These are phyloP conservation scores for rabbit (Oryctolagus cuniculus) DNA, from an alignment of 2,113 vertebrate genomes.

Conservation along the genomic window DNA sequence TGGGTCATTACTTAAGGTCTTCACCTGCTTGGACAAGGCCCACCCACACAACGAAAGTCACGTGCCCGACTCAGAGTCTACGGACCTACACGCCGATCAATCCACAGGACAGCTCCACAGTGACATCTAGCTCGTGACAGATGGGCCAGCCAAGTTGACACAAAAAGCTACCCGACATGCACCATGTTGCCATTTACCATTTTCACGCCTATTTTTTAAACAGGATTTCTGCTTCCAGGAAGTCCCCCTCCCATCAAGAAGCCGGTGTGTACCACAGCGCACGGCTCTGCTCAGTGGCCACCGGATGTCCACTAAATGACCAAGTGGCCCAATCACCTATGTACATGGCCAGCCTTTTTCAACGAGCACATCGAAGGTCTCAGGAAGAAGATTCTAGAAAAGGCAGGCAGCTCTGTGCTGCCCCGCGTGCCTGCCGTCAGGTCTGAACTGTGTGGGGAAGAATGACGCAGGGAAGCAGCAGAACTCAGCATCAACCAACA, in stretches of 20 bases:
- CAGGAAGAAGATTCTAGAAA: slow-evolving; percentile 12
- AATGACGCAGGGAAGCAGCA: background rate
- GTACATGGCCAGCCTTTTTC: background rate
- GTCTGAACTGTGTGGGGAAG: background rate
- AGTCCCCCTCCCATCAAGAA: background rate
- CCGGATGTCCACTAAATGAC: background rate
- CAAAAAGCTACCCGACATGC: background rate
- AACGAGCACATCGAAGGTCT: slow-evolving; percentile 35
- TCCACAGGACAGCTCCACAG: background rate
- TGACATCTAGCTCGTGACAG: background rate
- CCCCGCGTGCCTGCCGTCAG: background rate
- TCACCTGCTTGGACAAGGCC: too few relatives aligned
- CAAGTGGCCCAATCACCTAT: background rate
- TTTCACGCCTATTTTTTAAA: background rate
- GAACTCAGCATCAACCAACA: background rate
- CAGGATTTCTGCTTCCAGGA: background rate
- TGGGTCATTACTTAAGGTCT: background rate
- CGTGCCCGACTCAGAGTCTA: background rate
- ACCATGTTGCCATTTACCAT: background rate
- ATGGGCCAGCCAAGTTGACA: background rate
- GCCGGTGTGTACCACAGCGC: too few relatives aligned
- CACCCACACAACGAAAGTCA: background rate
- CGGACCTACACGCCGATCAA: background rate
- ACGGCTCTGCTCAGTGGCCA: background rate
- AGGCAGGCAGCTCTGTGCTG: slow-evolving; percentile 66